Percentiles rank a stretch among this genome's conserved stretches.
Conservation (phyloP, 2,888 invertebrate species). For the Eilema sororculum region DNA sequence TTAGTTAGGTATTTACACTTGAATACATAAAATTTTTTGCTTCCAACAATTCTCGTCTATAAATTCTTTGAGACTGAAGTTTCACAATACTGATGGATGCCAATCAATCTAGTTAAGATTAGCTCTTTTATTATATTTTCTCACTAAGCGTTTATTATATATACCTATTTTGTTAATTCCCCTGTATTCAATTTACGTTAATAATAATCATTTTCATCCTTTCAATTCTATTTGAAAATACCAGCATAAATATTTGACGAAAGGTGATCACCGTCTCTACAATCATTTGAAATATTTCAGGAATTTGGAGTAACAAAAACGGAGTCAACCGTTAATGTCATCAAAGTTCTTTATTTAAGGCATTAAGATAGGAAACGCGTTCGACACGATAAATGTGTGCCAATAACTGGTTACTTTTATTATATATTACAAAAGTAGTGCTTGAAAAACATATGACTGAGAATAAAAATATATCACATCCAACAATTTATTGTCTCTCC, state of each 20-base stretch:
- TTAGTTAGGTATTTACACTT: too few relatives aligned
- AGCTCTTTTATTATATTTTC: too few relatives aligned
- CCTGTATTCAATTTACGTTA: neutral
- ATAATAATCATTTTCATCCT: neutral
- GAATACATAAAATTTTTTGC: too few relatives aligned
- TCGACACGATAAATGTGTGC: neutral
- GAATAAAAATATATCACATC: constrained; percentile 4
- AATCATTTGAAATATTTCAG: neutral
- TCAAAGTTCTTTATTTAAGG: neutral
- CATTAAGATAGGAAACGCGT: neutral
- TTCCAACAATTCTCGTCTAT: too few relatives aligned
- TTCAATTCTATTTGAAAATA: neutral
- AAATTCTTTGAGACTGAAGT: too few relatives aligned
- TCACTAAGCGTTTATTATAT: too few relatives aligned
- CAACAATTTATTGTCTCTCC: constrained; percentile 6
- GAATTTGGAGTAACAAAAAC: neutral
- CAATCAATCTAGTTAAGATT: too few relatives aligned
- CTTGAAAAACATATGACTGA: neutral
- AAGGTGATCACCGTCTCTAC: neutral
- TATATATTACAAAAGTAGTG: neutral
- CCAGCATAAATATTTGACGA: neutral
- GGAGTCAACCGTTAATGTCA: neutral
- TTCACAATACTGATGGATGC: too few relatives aligned
- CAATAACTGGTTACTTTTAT: neutral
- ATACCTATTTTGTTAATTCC: neutral